Percentiles rank a stretch among this genome's conserved stretches.
Conservation (phyloP, 2,888 invertebrate genomes). For the Chymomyza procnemis region DNA sequence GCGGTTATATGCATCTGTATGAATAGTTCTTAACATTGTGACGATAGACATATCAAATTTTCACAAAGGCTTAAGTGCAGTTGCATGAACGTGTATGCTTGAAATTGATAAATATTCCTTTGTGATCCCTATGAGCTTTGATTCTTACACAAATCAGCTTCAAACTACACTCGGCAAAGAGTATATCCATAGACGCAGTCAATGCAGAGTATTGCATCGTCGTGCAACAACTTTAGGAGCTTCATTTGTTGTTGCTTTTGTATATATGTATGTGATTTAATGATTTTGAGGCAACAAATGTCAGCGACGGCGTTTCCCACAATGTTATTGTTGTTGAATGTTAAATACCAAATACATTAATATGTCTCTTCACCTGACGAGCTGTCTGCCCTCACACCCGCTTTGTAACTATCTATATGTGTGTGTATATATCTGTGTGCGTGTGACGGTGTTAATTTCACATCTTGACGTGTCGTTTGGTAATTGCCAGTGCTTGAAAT, state of each 20-base stretch:
- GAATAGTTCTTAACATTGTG: too few species aligned
- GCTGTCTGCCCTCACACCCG: background rate
- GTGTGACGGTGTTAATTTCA: slow-evolving; percentile 73
- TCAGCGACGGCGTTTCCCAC: slow-evolving; percentile 14
- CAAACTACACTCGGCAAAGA: too few species aligned
- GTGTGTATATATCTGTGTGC: slow-evolving; percentile 34
- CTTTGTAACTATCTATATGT: slow-evolving; percentile 1
- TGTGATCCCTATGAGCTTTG: too few species aligned
- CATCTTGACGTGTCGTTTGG: slow-evolving; percentile 73
- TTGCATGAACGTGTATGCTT: too few species aligned
- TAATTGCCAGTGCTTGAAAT: slow-evolving; percentile 70
- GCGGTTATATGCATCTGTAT: too few species aligned
- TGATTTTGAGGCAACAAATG: slow-evolving; percentile 64
- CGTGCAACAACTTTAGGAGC: too few species aligned
- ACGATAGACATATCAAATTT: too few species aligned
- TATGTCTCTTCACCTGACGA: slow-evolving; percentile 46
- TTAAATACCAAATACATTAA: slow-evolving; percentile 71
- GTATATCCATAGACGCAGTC: too few species aligned
- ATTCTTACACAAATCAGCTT: too few species aligned
- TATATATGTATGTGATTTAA: slow-evolving; percentile 63
- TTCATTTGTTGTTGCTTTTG: slow-evolving; percentile 22
- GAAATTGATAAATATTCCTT: too few species aligned
- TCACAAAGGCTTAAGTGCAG: too few species aligned
- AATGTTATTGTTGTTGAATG: slow-evolving; percentile 69
- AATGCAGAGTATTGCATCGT: too few species aligned